Base-by-base conservation (phyloP, 2,113 vertebrate species). In the Oncorhynchus tshawytscha region DNA sequence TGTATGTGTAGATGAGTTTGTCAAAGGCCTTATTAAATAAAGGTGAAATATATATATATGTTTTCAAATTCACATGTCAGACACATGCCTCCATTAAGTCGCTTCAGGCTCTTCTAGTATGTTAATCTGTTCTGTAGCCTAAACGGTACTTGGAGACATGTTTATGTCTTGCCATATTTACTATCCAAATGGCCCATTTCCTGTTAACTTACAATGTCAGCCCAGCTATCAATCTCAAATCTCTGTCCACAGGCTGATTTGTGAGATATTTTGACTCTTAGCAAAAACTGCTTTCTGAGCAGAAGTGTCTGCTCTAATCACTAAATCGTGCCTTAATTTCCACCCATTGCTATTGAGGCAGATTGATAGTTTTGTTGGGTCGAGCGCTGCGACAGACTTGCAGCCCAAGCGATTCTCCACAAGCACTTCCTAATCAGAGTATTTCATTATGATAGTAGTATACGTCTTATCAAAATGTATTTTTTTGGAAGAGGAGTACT, bases 261-360 rank as follows among this genome's bases (percentile, higher is more conserved):
- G 59, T 77, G 75, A 34, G 65, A 65, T 51, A 20, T 66, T 62
- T 70, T 51, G 45, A 75, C 75, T 27, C 57, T 66, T 71, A 34
- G 22, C 18, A 70, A 51, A 76, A 78, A 73, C 22, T 72, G 69
- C 66, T 39, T 45, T 22, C n/a, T 9, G 15, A 73, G 81, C 18
- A 15, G 25, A 67, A 18, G 25, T 67, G 66, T 16, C 66, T 34
- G 66, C 29, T 67, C 15, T 62, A 62, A 57, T 57, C 54, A 57
- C 18, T 57, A 16, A 57, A 62, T 62, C 59, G 9, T 16, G 59
- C 59, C 59, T 62, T 62, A 0, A 9, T 62, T 62, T 62, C n/a
- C 59, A 22, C 59, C 59, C n/a, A 16, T 8, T 13, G 20, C 18
- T 0, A 22, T 24, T 0, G n/a, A 62, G 54, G 20, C 59, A n/a